Conservation (phyloP, 2,797 vertebrate genomes). For the Serranus cabrilla region DNA sequence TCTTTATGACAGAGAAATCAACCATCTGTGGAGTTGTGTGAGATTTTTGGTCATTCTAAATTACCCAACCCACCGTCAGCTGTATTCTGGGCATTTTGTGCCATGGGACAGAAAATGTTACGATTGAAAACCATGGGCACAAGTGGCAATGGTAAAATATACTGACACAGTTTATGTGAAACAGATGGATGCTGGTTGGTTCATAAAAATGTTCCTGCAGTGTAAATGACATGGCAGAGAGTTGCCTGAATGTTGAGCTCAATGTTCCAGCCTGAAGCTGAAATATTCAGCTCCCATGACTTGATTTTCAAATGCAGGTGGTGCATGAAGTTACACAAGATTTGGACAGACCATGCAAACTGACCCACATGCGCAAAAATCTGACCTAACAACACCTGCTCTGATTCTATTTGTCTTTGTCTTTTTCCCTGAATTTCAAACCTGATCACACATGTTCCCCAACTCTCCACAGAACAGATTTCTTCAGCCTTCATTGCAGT, state of each 20-base stretch:
- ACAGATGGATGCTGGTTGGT: background rate
- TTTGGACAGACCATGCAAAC: too few species aligned
- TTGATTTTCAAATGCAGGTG: too few species aligned
- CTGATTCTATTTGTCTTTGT: background rate
- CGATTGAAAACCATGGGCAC: background rate
- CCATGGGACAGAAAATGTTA: background rate
- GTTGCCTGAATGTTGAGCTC: too few species aligned
- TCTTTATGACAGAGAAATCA: too few species aligned
- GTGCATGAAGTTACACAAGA: too few species aligned
- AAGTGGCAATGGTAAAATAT: background rate
- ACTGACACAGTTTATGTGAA: constrained; percentile 1
- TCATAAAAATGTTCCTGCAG: too few species aligned
- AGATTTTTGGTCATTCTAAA: too few species aligned
- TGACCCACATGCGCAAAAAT: background rate
- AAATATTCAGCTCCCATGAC: too few species aligned
- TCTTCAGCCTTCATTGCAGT: too few species aligned
- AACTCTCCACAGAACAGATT: background rate
- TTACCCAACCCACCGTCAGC: background rate
- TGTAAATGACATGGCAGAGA: too few species aligned
- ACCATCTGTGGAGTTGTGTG: background rate
- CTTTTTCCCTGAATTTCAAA: background rate
- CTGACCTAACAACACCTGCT: background rate
- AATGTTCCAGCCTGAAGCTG: too few species aligned
- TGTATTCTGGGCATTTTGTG: background rate
- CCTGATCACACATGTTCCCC: background rate